A percentile compares a stretch with the other conserved stretches of the same genome.
Conservation (phyloP, 2,797 vertebrate species). For the Mionectes olivaceus region DNA sequence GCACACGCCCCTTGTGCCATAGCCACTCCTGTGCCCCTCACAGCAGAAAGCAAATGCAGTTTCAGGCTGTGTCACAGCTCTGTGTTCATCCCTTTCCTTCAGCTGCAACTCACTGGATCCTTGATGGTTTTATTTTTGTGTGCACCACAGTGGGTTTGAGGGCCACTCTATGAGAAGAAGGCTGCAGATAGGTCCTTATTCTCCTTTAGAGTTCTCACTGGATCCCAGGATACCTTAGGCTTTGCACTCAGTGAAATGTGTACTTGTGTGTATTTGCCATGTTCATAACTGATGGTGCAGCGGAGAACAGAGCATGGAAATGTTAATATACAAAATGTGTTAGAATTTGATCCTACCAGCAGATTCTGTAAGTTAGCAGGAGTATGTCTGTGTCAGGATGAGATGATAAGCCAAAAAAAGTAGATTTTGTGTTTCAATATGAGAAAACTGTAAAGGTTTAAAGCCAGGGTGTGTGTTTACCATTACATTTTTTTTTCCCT, state of each 20-base stretch:
- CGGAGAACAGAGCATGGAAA: neutral
- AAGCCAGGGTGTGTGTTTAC: neutral
- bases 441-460: neutral
- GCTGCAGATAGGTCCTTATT: neutral
- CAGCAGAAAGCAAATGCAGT: neutral
- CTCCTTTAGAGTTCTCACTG: neutral
- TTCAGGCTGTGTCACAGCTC: neutral
- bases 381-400: neutral
- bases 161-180: neutral
- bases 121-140: neutral
- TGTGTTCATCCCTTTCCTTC: neutral
- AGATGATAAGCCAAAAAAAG: neutral
- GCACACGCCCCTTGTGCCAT: rapidly evolving
- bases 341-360: neutral
- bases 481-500: neutral
- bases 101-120: rapidly evolving
- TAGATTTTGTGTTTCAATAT: neutral
- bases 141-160: neutral
- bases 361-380: neutral
- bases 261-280: rapidly evolving
- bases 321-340: neutral
- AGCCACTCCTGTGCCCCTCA: neutral
- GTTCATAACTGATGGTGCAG: neutral
- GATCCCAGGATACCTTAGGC: neutral
- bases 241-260: neutral